phyloP scores from a whole-genome alignment of 1,140 invertebrate genomes.

The Drosophila kepulauana region DNA sequence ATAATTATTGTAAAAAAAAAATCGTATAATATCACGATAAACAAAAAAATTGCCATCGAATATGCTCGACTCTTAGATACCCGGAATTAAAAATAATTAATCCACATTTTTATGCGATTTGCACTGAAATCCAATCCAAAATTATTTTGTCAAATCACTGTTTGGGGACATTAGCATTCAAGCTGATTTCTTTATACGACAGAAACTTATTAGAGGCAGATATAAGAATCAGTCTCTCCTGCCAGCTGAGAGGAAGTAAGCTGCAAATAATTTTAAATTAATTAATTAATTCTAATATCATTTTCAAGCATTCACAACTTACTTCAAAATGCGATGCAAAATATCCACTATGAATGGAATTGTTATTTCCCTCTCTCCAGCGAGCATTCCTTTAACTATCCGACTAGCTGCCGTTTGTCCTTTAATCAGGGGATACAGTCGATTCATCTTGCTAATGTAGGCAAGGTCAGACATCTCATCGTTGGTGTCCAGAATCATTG shows the following conservation, averaged over 20 bases:
- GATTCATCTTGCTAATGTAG: not conserved
- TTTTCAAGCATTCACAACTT: slow-evolving; percentile 8
- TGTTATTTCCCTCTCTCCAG: slow-evolving; percentile 52
- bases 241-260: slow-evolving; percentile 52
- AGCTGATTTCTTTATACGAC: too few relatives aligned
- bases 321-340: slow-evolving; percentile 17
- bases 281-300: not conserved
- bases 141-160: too few relatives aligned
- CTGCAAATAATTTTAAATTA: slow-evolving; percentile 7
- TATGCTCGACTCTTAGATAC: too few relatives aligned
- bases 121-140: too few relatives aligned
- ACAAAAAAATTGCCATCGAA: too few relatives aligned
- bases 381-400: slow-evolving; percentile 51
- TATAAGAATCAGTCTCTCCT: slow-evolving; percentile 7
- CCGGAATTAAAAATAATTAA: too few relatives aligned
- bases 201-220: not conserved
- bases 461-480: slow-evolving; percentile 28
- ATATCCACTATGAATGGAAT: slow-evolving; percentile 30
- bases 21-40: too few relatives aligned
- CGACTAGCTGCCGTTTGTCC: slow-evolving; percentile 42
- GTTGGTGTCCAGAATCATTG: slow-evolving; percentile 56
- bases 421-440: slow-evolving; percentile 54
- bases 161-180: too few relatives aligned
- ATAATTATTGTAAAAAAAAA: too few relatives aligned
- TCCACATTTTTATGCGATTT: too few relatives aligned